Percentiles rank a stretch among this genome's conserved stretches.
Conservation (phyloP, 1,140 invertebrate species). For the Apis laboriosa region DNA sequence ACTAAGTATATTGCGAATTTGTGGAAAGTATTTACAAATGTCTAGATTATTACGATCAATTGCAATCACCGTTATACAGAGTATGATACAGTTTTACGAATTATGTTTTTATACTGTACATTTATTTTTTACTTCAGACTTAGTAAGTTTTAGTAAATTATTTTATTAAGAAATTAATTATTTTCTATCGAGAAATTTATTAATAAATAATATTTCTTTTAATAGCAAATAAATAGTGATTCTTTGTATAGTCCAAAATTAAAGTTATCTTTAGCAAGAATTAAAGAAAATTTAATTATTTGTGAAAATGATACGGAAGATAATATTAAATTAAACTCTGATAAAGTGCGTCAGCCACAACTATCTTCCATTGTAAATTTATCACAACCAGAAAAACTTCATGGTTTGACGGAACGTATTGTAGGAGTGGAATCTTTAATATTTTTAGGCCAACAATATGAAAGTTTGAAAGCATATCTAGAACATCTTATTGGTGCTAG, state of each 20-base stretch:
- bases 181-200: too few relatives aligned
- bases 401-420: constrained; percentile 91
- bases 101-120: constrained; percentile 96
- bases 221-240: constrained; percentile 78
- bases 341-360: constrained; percentile 83
- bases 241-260: constrained; percentile 86
- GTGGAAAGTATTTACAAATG: constrained; percentile 97
- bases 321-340: constrained; percentile 65
- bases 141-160: constrained; percentile 80
- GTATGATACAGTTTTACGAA: constrained; percentile 97
- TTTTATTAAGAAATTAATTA: background rate
- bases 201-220: constrained; percentile 37
- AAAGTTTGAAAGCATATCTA: constrained; percentile 91
- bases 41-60: constrained; percentile 94
- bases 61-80: constrained; percentile 93
- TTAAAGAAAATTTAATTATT: constrained; percentile 86
- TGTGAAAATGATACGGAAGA: constrained; percentile 71
- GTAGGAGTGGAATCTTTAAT: constrained; percentile 95
- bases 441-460: constrained; percentile 93
- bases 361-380: constrained; percentile 89
- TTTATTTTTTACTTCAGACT: constrained; percentile 91
- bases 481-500: constrained; percentile 85
- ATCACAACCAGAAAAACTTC: constrained; percentile 86
- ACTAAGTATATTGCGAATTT: constrained; percentile 94
- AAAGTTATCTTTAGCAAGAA: constrained; percentile 87